Evolutionary conservation across 2,888 invertebrate species (phyloP).

Genomic region (Zygothrica quintamaculata): DNA sequence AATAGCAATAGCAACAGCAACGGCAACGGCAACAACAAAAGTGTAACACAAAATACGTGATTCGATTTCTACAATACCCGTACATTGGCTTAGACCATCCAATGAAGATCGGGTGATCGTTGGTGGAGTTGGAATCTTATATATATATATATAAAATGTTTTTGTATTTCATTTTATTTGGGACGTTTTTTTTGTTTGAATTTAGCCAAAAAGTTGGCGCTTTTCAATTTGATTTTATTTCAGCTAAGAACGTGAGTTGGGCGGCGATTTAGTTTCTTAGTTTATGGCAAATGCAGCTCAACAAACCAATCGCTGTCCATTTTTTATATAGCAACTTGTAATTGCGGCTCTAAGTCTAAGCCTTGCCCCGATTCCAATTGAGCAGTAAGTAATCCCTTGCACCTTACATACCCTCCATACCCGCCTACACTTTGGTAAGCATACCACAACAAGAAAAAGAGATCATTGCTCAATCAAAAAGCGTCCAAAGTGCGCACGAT

Average conservation of each 20-base stretch:
- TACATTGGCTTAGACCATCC: conserved; percentile 34
- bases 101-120: conserved; percentile 25
- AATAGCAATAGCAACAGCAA: conserved; percentile 30
- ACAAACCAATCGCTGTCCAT: conserved; percentile 43
- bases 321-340: conserved; percentile 61
- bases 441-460: conserved; percentile 32
- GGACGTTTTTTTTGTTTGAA: conserved; percentile 2
- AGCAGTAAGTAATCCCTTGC: conserved; percentile 30
- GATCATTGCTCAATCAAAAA: conserved; percentile 80
- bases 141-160: too few relatives aligned
- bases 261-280: conserved; percentile 72
- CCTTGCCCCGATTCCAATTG: conserved; percentile 47
- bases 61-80: conserved; percentile 63
- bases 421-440: background rate
- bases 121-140: conserved; percentile 11
- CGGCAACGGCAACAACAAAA: conserved; percentile 60
- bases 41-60: conserved; percentile 81
- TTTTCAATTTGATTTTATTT: conserved; percentile 72
- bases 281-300: conserved; percentile 62
- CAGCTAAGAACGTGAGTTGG: conserved; percentile 71
- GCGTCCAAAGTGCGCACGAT: conserved; percentile 74
- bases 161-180: conserved; percentile 11
- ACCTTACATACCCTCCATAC: background rate
- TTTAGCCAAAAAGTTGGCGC: conserved; percentile 40
- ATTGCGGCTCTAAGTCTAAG: conserved; percentile 44